These are phyloP conservation scores for Branchipolynoe longqiensis DNA, from an alignment of 2,888 invertebrate species.

Conservation along the genomic window DNA sequence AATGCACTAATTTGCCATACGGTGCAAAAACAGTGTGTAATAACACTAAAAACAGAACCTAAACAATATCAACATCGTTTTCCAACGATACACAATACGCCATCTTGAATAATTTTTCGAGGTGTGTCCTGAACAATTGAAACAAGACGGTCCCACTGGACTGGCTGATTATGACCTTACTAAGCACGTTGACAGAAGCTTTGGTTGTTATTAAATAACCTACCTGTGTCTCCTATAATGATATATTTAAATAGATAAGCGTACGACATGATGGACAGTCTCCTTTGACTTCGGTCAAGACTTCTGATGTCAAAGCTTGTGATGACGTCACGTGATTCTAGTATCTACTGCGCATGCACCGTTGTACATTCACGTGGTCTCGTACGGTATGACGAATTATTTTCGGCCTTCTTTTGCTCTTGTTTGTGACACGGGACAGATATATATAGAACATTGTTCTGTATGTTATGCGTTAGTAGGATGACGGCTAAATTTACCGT, in stretches of 20 bases:
- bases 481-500: too few species aligned
- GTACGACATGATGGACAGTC: slow-evolving; percentile 68
- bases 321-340: slow-evolving; percentile 24
- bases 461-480: too few species aligned
- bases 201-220: background rate
- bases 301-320: slow-evolving; percentile 51
- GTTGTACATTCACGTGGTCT: slow-evolving; percentile 2
- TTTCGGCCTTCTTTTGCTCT: too few species aligned
- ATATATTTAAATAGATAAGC: slow-evolving; percentile 71
- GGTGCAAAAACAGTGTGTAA: background rate
- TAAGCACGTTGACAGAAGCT: background rate
- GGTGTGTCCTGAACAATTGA: background rate
- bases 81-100: slow-evolving; percentile 57
- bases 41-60: background rate
- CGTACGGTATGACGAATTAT: too few species aligned
- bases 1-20: too few species aligned
- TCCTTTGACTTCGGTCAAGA: background rate
- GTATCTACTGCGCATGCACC: slow-evolving; percentile 55
- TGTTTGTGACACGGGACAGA: too few species aligned
- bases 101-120: slow-evolving; percentile 60
- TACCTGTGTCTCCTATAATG: slow-evolving; percentile 71
- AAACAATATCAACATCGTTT: slow-evolving; percentile 40
- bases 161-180: background rate
- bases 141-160: background rate
- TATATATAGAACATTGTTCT: too few species aligned